Base-by-base conservation (phyloP, 2,888 invertebrate species). In the Agonopterix subpropinquella region DNA sequence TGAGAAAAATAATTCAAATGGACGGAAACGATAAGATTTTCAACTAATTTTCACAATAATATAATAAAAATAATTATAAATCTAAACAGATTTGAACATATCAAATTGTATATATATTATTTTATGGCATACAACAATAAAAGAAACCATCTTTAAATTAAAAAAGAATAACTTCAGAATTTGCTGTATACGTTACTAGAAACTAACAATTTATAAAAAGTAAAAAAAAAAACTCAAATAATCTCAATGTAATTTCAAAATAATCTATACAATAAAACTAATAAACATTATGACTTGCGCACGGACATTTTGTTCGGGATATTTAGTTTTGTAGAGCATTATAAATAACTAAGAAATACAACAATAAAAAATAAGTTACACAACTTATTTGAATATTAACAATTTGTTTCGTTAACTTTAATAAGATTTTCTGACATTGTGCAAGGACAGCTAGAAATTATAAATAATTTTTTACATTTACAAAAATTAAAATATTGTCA, bases 241-340 rank as follows among this genome's bases (percentile, higher is more conserved):
- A 87, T 87, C 87, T 87, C 87, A 86, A 62, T 67, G 79, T 86
- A 86, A 87, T 87, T 87, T 87, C 84, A 85, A 76, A 73, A 67
- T 73, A 72, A 65, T 72, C 71, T 74, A 77, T 72, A 69, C 35
- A 49, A 45, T 11, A 39, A 54, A 53, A 45, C 42, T 57, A 53
- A 59, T 56, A 62, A 66, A 62, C 65, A 64, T 53, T 54, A 59
- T 73, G 72, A 75, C 72, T 74, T 70, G 64, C 61, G 55, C 36
- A 42, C 37, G 36, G 51, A 65, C 65, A 58, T 54, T 58, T 64
- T 64, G 61, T 62, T 59, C 58, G 52, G 48, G 57, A 46, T 39
- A 39, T 46, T 9, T 8, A 45, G 36, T 37, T 15, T 45, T 15
- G 58, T 28, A 28, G 57, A 62, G 57, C 58, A 51, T 60, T 62